Conservation (phyloP, 1,140 invertebrate genomes). For the Pararge aegeria region DNA sequence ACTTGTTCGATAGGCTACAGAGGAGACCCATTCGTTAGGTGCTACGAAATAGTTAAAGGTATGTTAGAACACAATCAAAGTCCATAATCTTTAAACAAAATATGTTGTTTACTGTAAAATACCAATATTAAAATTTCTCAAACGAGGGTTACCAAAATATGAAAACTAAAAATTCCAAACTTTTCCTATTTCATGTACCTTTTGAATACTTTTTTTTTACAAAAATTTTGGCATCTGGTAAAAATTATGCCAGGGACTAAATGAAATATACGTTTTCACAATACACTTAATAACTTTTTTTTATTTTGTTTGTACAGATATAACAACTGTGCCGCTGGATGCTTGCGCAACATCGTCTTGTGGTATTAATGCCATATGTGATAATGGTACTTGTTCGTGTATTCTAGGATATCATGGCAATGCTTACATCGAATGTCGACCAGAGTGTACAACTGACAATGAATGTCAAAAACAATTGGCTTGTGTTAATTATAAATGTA, state of each 20-base stretch:
- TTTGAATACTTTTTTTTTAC: too few relatives aligned
- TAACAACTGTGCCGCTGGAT: conserved; percentile 44
- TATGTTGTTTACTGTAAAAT: too few relatives aligned
- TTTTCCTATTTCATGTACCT: too few relatives aligned
- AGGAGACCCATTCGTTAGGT: conserved; percentile 85
- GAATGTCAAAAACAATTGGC: conserved; percentile 90
- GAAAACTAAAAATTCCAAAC: too few relatives aligned
- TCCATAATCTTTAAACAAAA: too few relatives aligned
- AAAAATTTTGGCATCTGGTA: too few relatives aligned
- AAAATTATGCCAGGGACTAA: too few relatives aligned
- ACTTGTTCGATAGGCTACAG: conserved; percentile 81
- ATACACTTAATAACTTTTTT: neutral
- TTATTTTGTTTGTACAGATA: conserved; percentile 26
- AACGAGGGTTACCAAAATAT: too few relatives aligned
- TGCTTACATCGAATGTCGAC: conserved; percentile 83
- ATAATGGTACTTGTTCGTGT: conserved; percentile 84
- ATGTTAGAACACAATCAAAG: too few relatives aligned
- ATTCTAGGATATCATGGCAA: conserved; percentile 81
- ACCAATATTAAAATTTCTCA: too few relatives aligned
- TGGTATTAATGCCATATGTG: conserved; percentile 87
- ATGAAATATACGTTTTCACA: too few relatives aligned
- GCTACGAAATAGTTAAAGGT: conserved; percentile 81
- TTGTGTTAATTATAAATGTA: conserved; percentile 91
- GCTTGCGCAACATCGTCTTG: conserved; percentile 87
- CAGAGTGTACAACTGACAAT: conserved; percentile 84